Base-by-base conservation (phyloP, 2,888 invertebrate species). In the Conchocele bisecta region DNA sequence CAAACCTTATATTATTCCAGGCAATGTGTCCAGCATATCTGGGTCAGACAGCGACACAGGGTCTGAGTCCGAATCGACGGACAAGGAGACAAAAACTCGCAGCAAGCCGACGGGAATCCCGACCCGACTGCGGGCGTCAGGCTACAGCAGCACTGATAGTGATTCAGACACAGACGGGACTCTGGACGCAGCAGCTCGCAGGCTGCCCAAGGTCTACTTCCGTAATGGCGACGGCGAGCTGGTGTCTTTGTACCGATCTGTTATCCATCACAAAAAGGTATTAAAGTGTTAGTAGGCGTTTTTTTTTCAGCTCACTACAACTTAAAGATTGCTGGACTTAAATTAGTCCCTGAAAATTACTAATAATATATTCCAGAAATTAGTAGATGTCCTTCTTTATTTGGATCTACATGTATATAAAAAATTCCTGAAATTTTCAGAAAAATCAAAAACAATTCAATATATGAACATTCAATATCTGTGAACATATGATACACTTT, bases 161-260 rank as follows among this genome's bases (percentile, higher is more conserved):
- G 86, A 83, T 57, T 73, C 65, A 58, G 74, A 63, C 9, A 54
- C 57, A 6, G 51, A 64, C 13, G 37, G 63, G 53, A 35, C 63
- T 11, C 76, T 78, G 17, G 83, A 80, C 22, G 61, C 69, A 7
- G 78, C 80, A 3, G n/a, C n/a, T n/a, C 72, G 84, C 51, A 83
- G 81, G 57, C 73, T 83, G 48, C 94, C 95, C 22, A 95, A 95
- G 89, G 93, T 95, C 0, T 95, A 95, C 89, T 94, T 96, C 83
- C 94, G 94, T 79, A 95, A 95, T 86, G 90, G 92, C 0, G 91
- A 92, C 3, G 95, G 94, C 0, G 93, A 94, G 81, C 94, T 96
- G 67, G 93, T 96, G 85, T 95, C 95, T 48, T 91, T 96, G 48
- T 95, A 95, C 86, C 92, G 95, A 83, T 95, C 95, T 86, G 91